Percentiles rank a stretch among this genome's conserved stretches.
Evolutionary conservation across 2,113 vertebrate genomes (phyloP).

Genomic region (Anguilla rostrata): DNA sequence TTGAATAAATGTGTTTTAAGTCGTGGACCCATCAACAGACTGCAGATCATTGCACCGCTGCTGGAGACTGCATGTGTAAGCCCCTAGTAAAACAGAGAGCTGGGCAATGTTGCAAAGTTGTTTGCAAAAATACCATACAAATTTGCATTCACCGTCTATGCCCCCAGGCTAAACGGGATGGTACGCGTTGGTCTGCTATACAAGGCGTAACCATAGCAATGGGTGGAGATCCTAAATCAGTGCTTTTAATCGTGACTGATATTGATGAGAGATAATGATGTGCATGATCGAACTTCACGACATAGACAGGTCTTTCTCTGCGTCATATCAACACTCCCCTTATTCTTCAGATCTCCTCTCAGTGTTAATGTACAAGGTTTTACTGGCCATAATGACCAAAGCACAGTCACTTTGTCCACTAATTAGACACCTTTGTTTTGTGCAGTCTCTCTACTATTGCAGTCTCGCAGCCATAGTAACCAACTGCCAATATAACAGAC

Average conservation of each 20-base stretch:
- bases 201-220: not conserved
- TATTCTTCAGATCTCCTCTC: not conserved
- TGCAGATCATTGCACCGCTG: not conserved
- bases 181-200: not conserved
- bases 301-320: not conserved
- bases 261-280: not conserved
- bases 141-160: not conserved
- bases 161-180: not conserved
- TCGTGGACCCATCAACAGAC: not conserved
- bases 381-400: not conserved
- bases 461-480: not conserved
- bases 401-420: not conserved
- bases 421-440: not conserved
- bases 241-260: not conserved
- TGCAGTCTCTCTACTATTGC: not conserved
- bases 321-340: not conserved
- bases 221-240: not conserved
- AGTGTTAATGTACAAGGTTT: not conserved
- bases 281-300: not conserved
- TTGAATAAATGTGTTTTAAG: not conserved
- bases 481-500: not conserved
- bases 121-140: too few relatives aligned
- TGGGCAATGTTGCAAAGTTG: not conserved
- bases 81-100: not conserved
- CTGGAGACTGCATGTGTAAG: not conserved